Evolutionary conservation across 2,113 vertebrate genomes (phyloP), one percentile per base, ranked within the genome.

Genomic region (Gavia stellata): DNA sequence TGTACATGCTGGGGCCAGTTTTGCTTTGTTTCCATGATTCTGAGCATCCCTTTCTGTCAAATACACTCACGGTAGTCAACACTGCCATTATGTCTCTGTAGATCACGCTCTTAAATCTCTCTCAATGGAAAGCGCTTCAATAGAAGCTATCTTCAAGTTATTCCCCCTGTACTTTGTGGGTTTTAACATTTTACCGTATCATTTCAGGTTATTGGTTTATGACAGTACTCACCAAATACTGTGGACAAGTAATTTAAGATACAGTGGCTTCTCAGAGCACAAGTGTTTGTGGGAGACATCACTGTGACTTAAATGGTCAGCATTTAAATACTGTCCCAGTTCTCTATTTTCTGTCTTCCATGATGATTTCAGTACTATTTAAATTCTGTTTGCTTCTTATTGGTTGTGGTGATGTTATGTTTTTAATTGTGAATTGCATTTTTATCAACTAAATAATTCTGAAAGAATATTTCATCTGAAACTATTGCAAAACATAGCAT

Each of bases 401-500:
- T 83, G 38, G 7, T 81, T 94, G 47, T 47, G 25, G 9, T 71
- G 47, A 3, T 84, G 26, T 2, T 81, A 45, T 19, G 31, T 17
- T 94, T 94, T 89, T 90, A 87, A 85, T 91, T 92, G 82, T 70
- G 42, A 85, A 90, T 68, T 81, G 33, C 81, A 67, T 52, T 79
- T 77, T 90, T 94, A 92, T 90, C 85, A 88, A 58, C 42, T n/a
- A 82, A 77, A 73, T 73, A 63, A 88, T 85, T 88, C 40, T 78
- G 79, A 82, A 90, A 94, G 26, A 73, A 34, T 58, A 80, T 21
- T 85, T 87, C 34, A 90, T 49, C 63, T 82, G 33, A 47, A 71
- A 74, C 33, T 86, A 25, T 67, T 94, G 91, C 81, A 94, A 88
- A 96, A 96, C 18, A 38, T 29, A 87, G 49, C 53, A 73, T 82